phyloP scores from a whole-genome alignment of 1,140 invertebrate genomes.

The Drosophila virilis region DNA sequence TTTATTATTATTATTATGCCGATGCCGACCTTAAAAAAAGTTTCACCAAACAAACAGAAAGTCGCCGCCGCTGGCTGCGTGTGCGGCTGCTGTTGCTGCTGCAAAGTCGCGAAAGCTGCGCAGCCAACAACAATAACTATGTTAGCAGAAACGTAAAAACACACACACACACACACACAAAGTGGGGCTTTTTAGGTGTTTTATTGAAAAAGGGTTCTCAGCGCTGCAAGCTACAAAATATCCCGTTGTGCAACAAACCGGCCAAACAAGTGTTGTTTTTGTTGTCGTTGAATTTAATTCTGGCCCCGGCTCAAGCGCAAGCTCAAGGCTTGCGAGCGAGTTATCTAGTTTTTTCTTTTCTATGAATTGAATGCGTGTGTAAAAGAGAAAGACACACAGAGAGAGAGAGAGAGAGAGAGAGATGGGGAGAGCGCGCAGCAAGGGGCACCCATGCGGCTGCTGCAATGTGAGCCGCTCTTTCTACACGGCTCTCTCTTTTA shows the following conservation, averaged over 20 bases:
- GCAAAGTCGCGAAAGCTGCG: slow-evolving; percentile 66
- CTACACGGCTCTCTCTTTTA: slow-evolving; percentile 46
- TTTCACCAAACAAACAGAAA: slow-evolving; percentile 80
- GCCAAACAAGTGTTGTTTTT: slow-evolving; percentile 66
- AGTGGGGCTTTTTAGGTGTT: slow-evolving; percentile 16
- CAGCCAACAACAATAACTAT: slow-evolving; percentile 46
- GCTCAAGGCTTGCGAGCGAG: slow-evolving; percentile 38
- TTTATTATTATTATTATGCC: slow-evolving; percentile 61
- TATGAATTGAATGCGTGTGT: slow-evolving; percentile 27
- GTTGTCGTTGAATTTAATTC: slow-evolving; percentile 49
- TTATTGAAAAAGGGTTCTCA: slow-evolving; percentile 61
- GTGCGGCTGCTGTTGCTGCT: slow-evolving; percentile 21
- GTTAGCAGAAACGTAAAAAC: slow-evolving; percentile 38
- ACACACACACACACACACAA: background rate
- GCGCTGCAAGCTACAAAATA: slow-evolving; percentile 58
- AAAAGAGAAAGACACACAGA: slow-evolving; percentile 15
- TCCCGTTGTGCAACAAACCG: slow-evolving; percentile 80
- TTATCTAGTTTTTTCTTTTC: slow-evolving; percentile 21
- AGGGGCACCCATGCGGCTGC: slow-evolving; percentile 51
- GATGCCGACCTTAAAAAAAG: slow-evolving; percentile 73
- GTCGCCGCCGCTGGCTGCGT: slow-evolving; percentile 56
- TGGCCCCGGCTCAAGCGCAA: slow-evolving; percentile 73
- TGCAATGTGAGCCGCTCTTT: slow-evolving; percentile 68
- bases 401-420: slow-evolving; percentile 27
- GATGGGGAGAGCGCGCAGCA: too few species aligned